Conservation (phyloP, 1,140 invertebrate genomes). For the Acyrthosiphon pisum region DNA sequence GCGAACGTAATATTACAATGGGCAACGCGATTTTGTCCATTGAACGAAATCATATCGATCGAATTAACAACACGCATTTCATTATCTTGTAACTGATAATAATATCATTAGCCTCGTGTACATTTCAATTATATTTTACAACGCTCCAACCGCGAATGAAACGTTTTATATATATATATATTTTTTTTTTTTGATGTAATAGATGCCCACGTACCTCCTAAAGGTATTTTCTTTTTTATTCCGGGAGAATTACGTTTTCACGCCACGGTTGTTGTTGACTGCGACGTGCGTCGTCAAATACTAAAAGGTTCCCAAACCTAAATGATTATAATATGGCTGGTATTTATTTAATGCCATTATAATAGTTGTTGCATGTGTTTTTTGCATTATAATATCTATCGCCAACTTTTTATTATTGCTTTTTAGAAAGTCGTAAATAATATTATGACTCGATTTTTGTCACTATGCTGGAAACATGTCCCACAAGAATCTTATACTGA, state of each 20-base stretch:
- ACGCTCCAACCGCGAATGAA: no score
- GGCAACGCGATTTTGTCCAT: neutral
- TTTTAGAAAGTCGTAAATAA: slow-evolving; percentile 11
- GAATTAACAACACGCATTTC: neutral
- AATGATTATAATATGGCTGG: neutral
- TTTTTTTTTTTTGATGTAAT: no score
- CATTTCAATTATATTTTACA: no score
- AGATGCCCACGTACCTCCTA: no score
- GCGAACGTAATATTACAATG: neutral
- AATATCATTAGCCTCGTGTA: no score
- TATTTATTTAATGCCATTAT: neutral
- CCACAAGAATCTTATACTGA: neutral
- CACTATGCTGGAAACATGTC: neutral
- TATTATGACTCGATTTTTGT: neutral
- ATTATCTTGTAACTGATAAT: neutral
- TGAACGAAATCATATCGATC: neutral
- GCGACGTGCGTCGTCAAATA: neutral
- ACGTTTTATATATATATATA: no score
- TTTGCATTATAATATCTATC: neutral
- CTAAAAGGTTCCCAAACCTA: neutral
- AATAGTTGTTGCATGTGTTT: neutral
- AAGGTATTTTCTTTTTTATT: no score
- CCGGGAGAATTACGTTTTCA: neutral
- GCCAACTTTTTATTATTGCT: neutral
- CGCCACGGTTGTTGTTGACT: neutral